These are phyloP conservation scores for Porites cylindrica DNA, from an alignment of 92 coral and sea anemone species.

Conservation along the genomic window DNA sequence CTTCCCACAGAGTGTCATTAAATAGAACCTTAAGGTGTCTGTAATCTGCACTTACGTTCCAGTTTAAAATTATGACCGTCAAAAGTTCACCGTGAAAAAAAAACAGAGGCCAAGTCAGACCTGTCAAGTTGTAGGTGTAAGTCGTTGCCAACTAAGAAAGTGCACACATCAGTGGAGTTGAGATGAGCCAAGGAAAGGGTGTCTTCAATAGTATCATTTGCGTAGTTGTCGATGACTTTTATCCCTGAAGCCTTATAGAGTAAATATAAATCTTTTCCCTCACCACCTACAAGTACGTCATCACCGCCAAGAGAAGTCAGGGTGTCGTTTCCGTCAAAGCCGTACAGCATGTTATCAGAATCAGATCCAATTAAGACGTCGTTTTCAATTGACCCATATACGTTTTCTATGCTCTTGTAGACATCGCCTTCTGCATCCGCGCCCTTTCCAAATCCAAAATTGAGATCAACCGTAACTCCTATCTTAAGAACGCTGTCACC, in stretches of 20 bases:
- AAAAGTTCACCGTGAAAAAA: conserved; percentile 41
- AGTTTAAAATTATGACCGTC: conserved; percentile 48
- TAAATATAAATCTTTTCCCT: conserved; percentile 55
- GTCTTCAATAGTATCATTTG: conserved; percentile 61
- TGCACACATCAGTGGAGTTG: conserved; percentile 1
- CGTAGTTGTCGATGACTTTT: conserved; percentile 9
- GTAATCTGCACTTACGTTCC: conserved; percentile 42
- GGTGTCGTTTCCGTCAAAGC: conserved; percentile 50
- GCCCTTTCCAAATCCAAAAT: conserved; percentile 60
- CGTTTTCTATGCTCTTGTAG: conserved; percentile 61
- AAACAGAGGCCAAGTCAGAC: conserved; percentile 20
- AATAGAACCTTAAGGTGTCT: conserved; percentile 50
- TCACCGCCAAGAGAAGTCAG: conserved; percentile 49
- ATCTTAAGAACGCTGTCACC: conserved; percentile 46
- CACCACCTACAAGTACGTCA: conserved; percentile 64
- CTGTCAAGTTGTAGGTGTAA: conserved; percentile 45
- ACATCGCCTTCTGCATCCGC: conserved; percentile 72
- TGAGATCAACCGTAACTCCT: conserved; percentile 46
- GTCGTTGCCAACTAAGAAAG: not conserved
- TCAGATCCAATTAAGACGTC: conserved; percentile 38
- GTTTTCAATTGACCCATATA: conserved; percentile 61
- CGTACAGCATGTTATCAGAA: conserved; percentile 17
- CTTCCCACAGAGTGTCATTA: conserved; percentile 55
- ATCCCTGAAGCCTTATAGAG: conserved; percentile 48
- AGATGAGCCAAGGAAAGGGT: conserved; percentile 51